phyloP scores from a whole-genome alignment of 2,888 invertebrate species.

The Ptilodon capucinus region DNA sequence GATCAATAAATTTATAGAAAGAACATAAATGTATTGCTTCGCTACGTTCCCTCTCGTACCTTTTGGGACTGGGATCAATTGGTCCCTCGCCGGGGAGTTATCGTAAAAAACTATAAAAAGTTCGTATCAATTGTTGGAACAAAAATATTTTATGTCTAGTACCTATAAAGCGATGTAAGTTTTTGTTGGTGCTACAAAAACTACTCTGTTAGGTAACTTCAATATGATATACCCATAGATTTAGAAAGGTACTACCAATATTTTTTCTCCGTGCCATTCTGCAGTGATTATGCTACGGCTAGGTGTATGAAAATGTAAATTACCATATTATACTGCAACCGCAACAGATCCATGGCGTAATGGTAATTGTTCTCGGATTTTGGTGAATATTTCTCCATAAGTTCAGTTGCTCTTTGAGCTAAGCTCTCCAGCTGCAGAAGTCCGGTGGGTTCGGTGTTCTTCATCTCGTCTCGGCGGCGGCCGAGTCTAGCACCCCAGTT shows the following conservation, averaged over 20 bases:
- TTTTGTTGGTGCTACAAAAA: too few relatives aligned
- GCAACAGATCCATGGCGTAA: conserved; percentile 49
- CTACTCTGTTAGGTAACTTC: too few relatives aligned
- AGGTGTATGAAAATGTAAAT: conserved; percentile 15
- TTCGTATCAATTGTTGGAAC: conserved; percentile 4
- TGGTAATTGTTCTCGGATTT: conserved; percentile 35
- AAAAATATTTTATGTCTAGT: not conserved
- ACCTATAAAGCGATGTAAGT: not conserved
- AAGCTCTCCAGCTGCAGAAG: conserved; percentile 44
- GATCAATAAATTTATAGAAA: conserved; percentile 18
- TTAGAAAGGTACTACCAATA: too few relatives aligned
- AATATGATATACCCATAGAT: too few relatives aligned
- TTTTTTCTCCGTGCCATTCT: too few relatives aligned
- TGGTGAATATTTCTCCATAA: conserved; percentile 46
- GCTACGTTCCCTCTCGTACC: not conserved
- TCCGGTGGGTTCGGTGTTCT: conserved; percentile 35
- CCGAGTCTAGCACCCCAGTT: conserved; percentile 41
- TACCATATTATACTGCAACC: conserved; percentile 54
- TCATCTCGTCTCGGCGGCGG: conserved; percentile 22
- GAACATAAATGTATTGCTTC: conserved; percentile 12
- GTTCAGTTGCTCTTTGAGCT: conserved; percentile 35
- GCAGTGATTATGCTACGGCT: too few relatives aligned
- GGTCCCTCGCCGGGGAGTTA: conserved; percentile 14
- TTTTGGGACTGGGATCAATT: conserved; percentile 17
- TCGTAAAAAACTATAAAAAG: conserved; percentile 11